Conservation (phyloP, 2,888 invertebrate species). For the Hipparchia semele region DNA sequence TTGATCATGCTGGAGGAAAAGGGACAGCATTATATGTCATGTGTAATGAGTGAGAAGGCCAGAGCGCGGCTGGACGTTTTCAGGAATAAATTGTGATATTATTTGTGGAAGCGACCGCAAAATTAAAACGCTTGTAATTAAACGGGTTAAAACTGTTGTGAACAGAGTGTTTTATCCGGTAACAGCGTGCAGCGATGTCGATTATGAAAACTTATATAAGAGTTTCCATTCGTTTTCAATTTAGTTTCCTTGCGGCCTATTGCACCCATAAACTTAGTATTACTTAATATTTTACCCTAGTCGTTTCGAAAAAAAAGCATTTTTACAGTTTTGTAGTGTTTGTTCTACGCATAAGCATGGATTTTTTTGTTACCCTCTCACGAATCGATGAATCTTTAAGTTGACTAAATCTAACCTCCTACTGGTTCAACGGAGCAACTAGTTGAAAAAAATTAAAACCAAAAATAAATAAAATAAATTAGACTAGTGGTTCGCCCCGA, state of each 20-base stretch:
- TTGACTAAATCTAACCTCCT: no score
- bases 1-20: slow-evolving; percentile 11
- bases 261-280: no score
- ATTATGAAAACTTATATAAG: background rate
- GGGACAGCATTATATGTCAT: background rate
- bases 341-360: no score
- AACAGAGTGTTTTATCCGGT: slow-evolving; percentile 1
- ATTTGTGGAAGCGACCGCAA: slow-evolving; percentile 20
- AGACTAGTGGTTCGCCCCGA: no score
- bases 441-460: no score
- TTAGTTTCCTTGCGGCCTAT: no score
- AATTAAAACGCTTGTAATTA: slow-evolving; percentile 25
- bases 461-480: no score
- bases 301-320: no score
- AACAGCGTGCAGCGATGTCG: background rate
- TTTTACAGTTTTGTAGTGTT: no score
- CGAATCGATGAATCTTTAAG: background rate
- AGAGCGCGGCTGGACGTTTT: slow-evolving; percentile 7
- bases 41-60: background rate
- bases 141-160: slow-evolving; percentile 18
- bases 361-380: no score
- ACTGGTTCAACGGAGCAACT: no score
- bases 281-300: no score
- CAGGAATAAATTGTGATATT: slow-evolving; percentile 20
- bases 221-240: background rate